phyloP scores from a whole-genome alignment of 1,140 invertebrate species.

The Neoseiulus cucumeris region DNA sequence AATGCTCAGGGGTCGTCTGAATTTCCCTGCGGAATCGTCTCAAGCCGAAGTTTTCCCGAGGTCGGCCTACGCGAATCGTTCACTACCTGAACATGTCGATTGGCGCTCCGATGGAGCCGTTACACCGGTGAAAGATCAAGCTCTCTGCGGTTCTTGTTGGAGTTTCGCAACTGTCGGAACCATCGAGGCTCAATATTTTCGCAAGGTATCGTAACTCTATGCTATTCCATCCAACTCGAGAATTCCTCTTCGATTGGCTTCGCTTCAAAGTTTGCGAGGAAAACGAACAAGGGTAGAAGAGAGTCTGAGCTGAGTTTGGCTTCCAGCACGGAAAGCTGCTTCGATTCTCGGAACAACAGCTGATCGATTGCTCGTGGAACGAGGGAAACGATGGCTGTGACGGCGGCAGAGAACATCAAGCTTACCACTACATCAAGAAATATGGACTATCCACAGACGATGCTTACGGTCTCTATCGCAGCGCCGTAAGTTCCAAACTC shows the following conservation, averaged over 20 bases:
- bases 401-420: conserved; percentile 67
- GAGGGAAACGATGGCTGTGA: conserved; percentile 89
- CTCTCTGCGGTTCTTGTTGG: conserved; percentile 83
- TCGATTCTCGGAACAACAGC: conserved; percentile 43
- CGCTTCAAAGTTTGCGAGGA: background rate
- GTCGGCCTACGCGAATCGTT: conserved; percentile 22
- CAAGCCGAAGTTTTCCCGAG: conserved; percentile 48
- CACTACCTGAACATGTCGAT: conserved; percentile 54
- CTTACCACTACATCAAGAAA: conserved; percentile 79
- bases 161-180: conserved; percentile 81
- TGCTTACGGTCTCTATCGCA: conserved; percentile 69
- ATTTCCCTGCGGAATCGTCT: conserved; percentile 40
- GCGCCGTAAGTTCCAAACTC: conserved; percentile 38
- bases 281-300: background rate
- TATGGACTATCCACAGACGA: conserved; percentile 64
- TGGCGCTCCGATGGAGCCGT: conserved; percentile 70
- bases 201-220: conserved; percentile 28
- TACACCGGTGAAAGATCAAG: conserved; percentile 56
- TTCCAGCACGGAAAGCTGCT: conserved; percentile 41
- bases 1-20: conserved; percentile 50
- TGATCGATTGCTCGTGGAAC: conserved; percentile 92
- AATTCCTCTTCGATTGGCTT: background rate
- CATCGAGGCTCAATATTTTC: conserved; percentile 72
- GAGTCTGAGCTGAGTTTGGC: background rate
- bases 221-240: background rate